phyloP scores from a whole-genome alignment of 2,888 invertebrate species.

The Apamea sordens region DNA sequence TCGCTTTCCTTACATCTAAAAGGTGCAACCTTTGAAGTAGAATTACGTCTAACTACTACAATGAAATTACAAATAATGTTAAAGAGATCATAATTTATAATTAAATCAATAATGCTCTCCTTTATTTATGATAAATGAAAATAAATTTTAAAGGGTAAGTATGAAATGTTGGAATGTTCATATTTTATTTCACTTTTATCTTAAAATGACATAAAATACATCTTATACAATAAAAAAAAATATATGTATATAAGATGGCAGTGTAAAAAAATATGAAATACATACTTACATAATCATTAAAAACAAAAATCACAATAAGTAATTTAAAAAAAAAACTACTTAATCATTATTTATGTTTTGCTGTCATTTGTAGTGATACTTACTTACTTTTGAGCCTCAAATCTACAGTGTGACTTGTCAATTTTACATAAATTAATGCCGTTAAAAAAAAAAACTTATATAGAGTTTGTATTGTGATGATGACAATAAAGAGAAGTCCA shows the following conservation, averaged over 20 bases:
- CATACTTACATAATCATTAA: slow-evolving; percentile 10
- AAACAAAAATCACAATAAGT: slow-evolving; percentile 46
- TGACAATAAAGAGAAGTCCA: slow-evolving; percentile 32
- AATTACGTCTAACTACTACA: slow-evolving; percentile 54
- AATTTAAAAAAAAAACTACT: slow-evolving; percentile 31
- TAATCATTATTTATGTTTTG: slow-evolving; percentile 17
- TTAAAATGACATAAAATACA: slow-evolving; percentile 56
- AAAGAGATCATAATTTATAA: slow-evolving; percentile 60
- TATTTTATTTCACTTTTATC: slow-evolving; percentile 61
- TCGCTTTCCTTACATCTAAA: slow-evolving; percentile 53
- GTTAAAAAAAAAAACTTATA: slow-evolving; percentile 2
- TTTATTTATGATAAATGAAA: slow-evolving; percentile 28
- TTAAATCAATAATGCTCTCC: slow-evolving; percentile 53
- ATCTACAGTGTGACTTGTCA: slow-evolving; percentile 19
- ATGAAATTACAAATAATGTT: slow-evolving; percentile 44
- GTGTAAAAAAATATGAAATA: slow-evolving; percentile 35
- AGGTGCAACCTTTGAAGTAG: slow-evolving; percentile 38
- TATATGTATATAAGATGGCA: slow-evolving; percentile 20
- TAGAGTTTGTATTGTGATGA: slow-evolving; percentile 58
- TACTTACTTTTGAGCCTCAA: slow-evolving; percentile 51
- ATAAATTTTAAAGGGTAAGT: slow-evolving; percentile 16
- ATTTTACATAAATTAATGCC: slow-evolving; percentile 8
- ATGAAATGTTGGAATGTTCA: slow-evolving; percentile 58
- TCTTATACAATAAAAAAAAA: slow-evolving; percentile 10
- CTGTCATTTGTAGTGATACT: slow-evolving; percentile 26